Evolutionary conservation across 2,888 invertebrate genomes (phyloP), one percentile per base, ranked within the genome.

Genomic region (Strigamia transsilvanica): DNA sequence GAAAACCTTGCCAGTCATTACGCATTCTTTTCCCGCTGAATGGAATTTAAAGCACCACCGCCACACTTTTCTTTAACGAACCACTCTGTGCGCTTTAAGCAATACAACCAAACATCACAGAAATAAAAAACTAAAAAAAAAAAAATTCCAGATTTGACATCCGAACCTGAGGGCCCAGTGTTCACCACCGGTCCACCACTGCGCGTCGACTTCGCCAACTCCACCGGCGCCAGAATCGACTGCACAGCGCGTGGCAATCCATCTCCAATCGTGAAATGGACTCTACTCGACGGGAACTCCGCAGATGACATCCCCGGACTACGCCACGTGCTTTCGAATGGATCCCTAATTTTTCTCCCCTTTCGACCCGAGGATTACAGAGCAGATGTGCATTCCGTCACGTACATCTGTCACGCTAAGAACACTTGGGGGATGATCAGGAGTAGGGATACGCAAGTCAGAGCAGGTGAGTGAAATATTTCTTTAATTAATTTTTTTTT

Each of bases 171-270:
- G 12, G 82, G 82, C 21, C 82, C 82, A 23, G 79, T 79, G 1
- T 82, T 82, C 66, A 79, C 79, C n/a, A 21, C 18, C 38, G 82
- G 80, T 27, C 82, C 82, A 18, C 82, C 82, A n/a, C 10, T 79
- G 9, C 80, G 82, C 18, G 85, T 87, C 51, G 86, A 87, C 82
- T 87, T 87, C 80, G 86, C 87, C 81, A 87, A 87, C 84, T 85
- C 85, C 10, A 86, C 86, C 27, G 87, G 87, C 0, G 85, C 86
- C 0, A 83, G 85, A 27, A 82, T 87, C n/a, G 86, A 86, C 42
- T 87, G 87, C 82, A 82, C 84, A 12, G 86, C 86, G 15, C 85
- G 85, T 15, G 87, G 87, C 0, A 85, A 85, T 23, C 87, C 87
- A 7, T 82, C 83, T n/a, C 87, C 87, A 2, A 77, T 84, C 21